Conservation (phyloP, 2,113 vertebrate genomes). For the Actinemys pallida region DNA sequence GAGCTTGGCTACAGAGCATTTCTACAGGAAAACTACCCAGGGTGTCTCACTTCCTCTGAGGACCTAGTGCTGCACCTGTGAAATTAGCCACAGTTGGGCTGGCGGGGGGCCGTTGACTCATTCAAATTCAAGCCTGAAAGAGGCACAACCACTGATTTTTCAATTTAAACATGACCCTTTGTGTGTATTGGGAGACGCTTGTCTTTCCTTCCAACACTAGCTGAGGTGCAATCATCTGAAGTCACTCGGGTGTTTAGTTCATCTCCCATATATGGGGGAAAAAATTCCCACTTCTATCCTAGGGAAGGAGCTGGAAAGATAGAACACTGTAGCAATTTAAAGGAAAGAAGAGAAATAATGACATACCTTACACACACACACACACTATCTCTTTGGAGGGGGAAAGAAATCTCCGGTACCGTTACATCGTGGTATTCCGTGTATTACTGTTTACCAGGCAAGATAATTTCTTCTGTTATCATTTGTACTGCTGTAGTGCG, state of each 20-base stretch:
- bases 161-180: background rate
- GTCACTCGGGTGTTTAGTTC: background rate
- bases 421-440: background rate
- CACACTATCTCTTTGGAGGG: background rate
- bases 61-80: background rate
- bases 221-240: background rate
- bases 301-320: background rate
- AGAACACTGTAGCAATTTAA: background rate
- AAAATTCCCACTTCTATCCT: background rate
- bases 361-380: background rate
- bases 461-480: background rate
- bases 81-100: background rate
- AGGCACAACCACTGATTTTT: background rate
- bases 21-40: too few relatives aligned
- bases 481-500: background rate
- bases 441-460: background rate
- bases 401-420: background rate
- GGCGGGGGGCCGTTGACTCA: fast-evolving
- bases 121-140: background rate
- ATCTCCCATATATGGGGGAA: background rate
- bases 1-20: too few relatives aligned
- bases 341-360: background rate
- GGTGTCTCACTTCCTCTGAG: background rate
- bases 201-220: background rate
- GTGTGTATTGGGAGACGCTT: background rate